Percentiles rank a stretch among this genome's conserved stretches.
Conservation (phyloP, 2,888 invertebrate genomes). For the Acanthococcus lagerstroemiae region DNA sequence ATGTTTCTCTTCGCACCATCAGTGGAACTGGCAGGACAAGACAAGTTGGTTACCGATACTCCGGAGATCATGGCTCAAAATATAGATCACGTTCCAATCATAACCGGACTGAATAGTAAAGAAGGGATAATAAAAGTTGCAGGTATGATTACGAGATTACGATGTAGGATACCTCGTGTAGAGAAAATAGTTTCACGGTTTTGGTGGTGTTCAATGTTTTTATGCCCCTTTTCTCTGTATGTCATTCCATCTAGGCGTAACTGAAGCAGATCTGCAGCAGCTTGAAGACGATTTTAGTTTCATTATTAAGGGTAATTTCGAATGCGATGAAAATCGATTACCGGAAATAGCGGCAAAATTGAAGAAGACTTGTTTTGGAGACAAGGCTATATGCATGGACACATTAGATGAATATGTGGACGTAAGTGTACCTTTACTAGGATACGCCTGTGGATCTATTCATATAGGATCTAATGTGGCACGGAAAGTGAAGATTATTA, state of each 20-base stretch:
- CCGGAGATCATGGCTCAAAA: conserved; percentile 4
- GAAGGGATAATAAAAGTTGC: conserved; percentile 9
- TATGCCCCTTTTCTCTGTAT: no score
- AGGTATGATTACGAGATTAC: no score
- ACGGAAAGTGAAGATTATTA: no score
- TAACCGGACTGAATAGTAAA: conserved; percentile 11
- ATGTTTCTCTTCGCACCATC: conserved; percentile 4
- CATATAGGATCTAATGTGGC: no score
- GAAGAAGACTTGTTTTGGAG: conserved; percentile 3
- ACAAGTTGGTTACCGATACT: conserved; percentile 5
- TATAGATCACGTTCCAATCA: conserved; percentile 4
- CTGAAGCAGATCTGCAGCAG: no score
- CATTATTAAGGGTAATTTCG: no score
- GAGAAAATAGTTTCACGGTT: no score
- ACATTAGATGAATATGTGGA: conserved; percentile 3
- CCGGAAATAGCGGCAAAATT: conserved; percentile 7
- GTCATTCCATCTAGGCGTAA: no score
- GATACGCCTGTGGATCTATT: background rate
- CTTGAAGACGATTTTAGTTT: no score
- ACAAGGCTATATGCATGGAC: background rate
- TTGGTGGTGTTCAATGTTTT: no score
- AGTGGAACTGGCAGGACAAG: conserved; percentile 1
- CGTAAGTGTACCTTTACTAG: background rate
- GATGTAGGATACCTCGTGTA: no score
- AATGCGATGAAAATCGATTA: no score